Percentiles rank a stretch among this genome's conserved stretches.
These are phyloP conservation scores for Chionoecetes opilio DNA, from an alignment of 1,140 invertebrate species.

Conservation along the genomic window DNA sequence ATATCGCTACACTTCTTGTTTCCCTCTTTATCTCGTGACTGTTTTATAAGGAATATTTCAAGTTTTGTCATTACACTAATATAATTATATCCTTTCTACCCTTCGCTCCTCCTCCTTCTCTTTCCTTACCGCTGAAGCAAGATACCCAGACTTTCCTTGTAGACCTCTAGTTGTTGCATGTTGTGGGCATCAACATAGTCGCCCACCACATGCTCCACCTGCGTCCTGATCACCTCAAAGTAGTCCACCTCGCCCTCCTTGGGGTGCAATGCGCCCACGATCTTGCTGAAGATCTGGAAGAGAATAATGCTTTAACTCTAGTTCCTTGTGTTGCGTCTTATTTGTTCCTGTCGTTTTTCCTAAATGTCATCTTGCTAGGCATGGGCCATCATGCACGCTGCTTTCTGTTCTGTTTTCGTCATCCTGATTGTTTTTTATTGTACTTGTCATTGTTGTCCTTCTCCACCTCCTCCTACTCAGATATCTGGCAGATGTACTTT, in stretches of 20 bases:
- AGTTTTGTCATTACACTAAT: too few species aligned
- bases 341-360: too few species aligned
- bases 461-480: neutral
- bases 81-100: neutral
- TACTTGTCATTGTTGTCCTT: neutral
- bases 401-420: neutral
- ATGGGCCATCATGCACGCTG: neutral
- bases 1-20: too few species aligned
- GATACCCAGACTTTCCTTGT: slow-evolving; percentile 66
- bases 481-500: too few species aligned
- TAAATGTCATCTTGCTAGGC: too few species aligned
- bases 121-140: slow-evolving; percentile 62
- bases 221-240: slow-evolving; percentile 66
- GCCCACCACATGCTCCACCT: slow-evolving; percentile 70
- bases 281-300: slow-evolving; percentile 57
- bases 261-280: slow-evolving; percentile 25
- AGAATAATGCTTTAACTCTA: neutral
- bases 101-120: neutral
- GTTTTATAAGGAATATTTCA: too few species aligned
- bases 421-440: too few species aligned
- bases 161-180: slow-evolving; percentile 75
- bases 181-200: slow-evolving; percentile 76
- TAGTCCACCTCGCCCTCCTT: slow-evolving; percentile 71
- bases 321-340: too few species aligned
- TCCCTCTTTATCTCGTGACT: too few species aligned